These are phyloP conservation scores for Mystacides longicornis DNA, from an alignment of 2,888 invertebrate genomes.

Conservation along the genomic window DNA sequence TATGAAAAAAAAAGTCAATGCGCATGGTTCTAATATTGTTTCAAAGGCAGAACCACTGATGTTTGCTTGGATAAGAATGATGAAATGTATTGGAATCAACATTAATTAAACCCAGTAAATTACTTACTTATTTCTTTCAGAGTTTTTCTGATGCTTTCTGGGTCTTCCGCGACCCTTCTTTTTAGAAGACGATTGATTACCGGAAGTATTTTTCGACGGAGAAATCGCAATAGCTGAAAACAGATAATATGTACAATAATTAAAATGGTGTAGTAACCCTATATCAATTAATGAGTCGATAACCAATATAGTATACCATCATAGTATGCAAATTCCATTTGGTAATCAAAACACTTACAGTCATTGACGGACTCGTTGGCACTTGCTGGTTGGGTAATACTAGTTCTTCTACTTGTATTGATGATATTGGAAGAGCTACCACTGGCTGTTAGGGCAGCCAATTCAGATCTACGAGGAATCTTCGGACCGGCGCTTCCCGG, in stretches of 20 bases:
- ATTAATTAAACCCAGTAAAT: too few species aligned
- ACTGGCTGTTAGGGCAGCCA: slow-evolving; percentile 12
- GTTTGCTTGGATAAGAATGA: too few species aligned
- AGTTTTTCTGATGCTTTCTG: slow-evolving; percentile 39
- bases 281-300: too few species aligned
- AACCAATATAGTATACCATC: neutral
- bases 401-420: slow-evolving; percentile 2
- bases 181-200: slow-evolving; percentile 36
- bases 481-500: slow-evolving; percentile 9
- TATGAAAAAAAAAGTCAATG: too few species aligned
- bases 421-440: slow-evolving; percentile 7
- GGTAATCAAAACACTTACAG: slow-evolving; percentile 3
- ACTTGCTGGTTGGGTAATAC: slow-evolving; percentile 2
- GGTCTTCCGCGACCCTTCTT: slow-evolving; percentile 47
- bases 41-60: too few species aligned
- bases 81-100: too few species aligned
- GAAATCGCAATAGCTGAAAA: slow-evolving; percentile 9
- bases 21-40: too few species aligned
- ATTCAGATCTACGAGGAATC: slow-evolving; percentile 18
- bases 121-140: neutral
- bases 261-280: too few species aligned
- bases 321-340: neutral
- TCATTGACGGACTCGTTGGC: slow-evolving; percentile 3
- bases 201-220: slow-evolving; percentile 6
- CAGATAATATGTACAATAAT: too few species aligned